Conservation (phyloP, 2,113 vertebrate genomes). For the Motacilla alba region DNA sequence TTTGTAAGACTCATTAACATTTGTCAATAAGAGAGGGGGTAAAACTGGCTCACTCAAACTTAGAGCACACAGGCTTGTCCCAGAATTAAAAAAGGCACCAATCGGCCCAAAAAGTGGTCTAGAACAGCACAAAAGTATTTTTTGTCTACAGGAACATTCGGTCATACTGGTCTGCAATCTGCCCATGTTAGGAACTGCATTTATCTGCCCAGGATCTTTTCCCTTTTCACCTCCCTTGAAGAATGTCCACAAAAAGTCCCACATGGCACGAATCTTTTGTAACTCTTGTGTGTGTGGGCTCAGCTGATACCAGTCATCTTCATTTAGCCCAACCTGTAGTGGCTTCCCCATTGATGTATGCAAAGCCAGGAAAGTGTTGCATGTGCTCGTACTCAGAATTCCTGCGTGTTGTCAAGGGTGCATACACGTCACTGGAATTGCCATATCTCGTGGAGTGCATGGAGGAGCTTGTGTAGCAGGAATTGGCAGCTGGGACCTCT, state of each 20-base stretch:
- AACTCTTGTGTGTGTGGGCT: conserved; percentile 60
- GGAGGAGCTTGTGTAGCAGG: conserved; percentile 90
- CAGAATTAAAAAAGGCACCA: conserved; percentile 75
- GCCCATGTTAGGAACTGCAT: conserved; percentile 52
- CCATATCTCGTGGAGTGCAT: conserved; percentile 92
- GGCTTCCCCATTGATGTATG: conserved; percentile 97
- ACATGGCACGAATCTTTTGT: conserved; percentile 19
- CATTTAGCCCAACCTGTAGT: conserved; percentile 96
- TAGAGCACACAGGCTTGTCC: conserved; percentile 15
- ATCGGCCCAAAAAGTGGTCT: conserved; percentile 61
- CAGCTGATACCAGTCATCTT: conserved; percentile 56
- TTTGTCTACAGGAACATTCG: conserved; percentile 29
- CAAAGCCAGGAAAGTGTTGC: conserved; percentile 98
- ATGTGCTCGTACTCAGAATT: conserved; percentile 98
- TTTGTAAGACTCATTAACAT: conserved; percentile 38
- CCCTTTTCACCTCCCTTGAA: conserved; percentile 53
- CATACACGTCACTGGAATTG: conserved; percentile 91
- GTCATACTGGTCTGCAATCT: conserved; percentile 21
- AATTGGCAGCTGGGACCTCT: conserved; percentile 88
- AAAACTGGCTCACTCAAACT: conserved; percentile 44
- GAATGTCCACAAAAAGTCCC: conserved; percentile 24
- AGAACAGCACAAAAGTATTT: conserved; percentile 46
- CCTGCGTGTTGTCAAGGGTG: conserved; percentile 87
- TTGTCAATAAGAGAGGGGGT: conserved; percentile 40
- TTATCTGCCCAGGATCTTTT: conserved; percentile 45